phyloP scores from a whole-genome alignment of 2,797 vertebrate genomes.

The Enteromius fasciolatus region DNA sequence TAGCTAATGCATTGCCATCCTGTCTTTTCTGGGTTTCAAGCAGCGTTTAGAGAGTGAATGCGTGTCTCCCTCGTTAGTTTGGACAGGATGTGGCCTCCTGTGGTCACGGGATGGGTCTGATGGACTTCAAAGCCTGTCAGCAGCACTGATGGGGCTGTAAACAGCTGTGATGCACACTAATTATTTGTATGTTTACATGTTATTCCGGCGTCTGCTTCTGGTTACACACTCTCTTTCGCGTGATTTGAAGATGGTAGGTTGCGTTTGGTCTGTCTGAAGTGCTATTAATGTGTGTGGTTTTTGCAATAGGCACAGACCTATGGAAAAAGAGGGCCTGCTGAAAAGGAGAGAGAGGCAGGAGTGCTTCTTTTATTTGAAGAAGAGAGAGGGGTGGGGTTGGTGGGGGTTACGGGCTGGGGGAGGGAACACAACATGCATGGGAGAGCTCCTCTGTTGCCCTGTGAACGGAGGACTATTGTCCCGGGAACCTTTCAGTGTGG shows the following conservation, averaged over 20 bases:
- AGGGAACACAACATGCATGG: constrained; percentile 72
- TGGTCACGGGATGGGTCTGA: constrained; percentile 58
- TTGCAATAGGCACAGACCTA: constrained; percentile 6
- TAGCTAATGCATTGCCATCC: constrained; percentile 69
- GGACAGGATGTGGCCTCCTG: constrained; percentile 61
- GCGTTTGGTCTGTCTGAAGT: constrained; percentile 43
- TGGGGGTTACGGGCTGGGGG: constrained; percentile 47
- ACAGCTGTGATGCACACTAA: constrained; percentile 23
- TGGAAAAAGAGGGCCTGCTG: constrained; percentile 32
- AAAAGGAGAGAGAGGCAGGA: constrained; percentile 59
- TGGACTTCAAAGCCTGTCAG: constrained; percentile 68
- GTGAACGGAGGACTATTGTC: constrained; percentile 84
- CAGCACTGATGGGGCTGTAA: constrained; percentile 54
- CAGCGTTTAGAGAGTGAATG: constrained; percentile 3
- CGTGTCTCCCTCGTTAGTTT: constrained; percentile 34
- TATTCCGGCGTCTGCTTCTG: constrained; percentile 2
- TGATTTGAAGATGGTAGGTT: background rate
- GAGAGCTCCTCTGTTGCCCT: constrained; percentile 80
- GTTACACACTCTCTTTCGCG: background rate
- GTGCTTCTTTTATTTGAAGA: constrained; percentile 66
- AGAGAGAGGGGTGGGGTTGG: constrained; percentile 55
- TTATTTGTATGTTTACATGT: constrained; percentile 22
- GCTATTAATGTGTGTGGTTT: constrained; percentile 21
- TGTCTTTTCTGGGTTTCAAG: constrained; percentile 49
- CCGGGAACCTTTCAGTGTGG: constrained; percentile 80